A percentile compares a stretch with the other conserved stretches of the same genome.
phyloP scores from a whole-genome alignment of 2,888 invertebrate species.

The Neoascia interrupta region DNA sequence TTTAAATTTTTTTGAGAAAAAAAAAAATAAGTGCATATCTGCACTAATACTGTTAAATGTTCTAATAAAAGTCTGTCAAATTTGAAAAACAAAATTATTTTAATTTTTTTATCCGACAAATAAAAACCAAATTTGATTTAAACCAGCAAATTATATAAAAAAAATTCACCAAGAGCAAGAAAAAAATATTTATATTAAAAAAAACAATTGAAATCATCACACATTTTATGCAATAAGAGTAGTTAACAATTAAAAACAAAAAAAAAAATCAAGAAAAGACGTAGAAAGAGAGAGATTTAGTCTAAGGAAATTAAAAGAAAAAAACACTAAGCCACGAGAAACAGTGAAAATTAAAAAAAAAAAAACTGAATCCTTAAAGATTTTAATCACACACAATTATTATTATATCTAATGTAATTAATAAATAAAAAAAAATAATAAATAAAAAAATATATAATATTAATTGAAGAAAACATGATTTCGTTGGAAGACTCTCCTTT shows the following conservation, averaged over 20 bases:
- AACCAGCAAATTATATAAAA: too few relatives aligned
- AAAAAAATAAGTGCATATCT: too few relatives aligned
- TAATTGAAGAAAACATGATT: constrained; percentile 29
- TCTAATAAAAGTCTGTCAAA: too few relatives aligned
- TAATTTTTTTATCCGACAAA: too few relatives aligned
- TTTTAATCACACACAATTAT: constrained; percentile 50
- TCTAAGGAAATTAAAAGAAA: constrained; percentile 24
- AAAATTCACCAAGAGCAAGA: too few relatives aligned
- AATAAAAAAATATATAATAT: constrained; percentile 8
- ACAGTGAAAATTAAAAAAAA: constrained; percentile 11
- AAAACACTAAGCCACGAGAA: constrained; percentile 11
- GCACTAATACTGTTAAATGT: too few relatives aligned
- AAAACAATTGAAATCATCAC: constrained; percentile 34
- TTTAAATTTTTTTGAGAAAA: too few relatives aligned
- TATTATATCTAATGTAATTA: constrained; percentile 41
- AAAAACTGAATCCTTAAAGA: constrained; percentile 33
- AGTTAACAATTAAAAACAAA: constrained; percentile 49
- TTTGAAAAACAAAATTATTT: too few relatives aligned
- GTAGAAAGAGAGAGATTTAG: constrained; percentile 29
- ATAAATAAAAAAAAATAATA: constrained; percentile 16
- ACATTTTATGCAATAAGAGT: constrained; percentile 53
- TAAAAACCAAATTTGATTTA: too few relatives aligned
- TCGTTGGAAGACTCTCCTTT: constrained; percentile 49
- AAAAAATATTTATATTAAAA: too few relatives aligned
- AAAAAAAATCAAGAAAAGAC: constrained; percentile 3